Evolutionary conservation across 92 coral and sea anemone species (phyloP).

Genomic region (Plumapathes pennacea): DNA sequence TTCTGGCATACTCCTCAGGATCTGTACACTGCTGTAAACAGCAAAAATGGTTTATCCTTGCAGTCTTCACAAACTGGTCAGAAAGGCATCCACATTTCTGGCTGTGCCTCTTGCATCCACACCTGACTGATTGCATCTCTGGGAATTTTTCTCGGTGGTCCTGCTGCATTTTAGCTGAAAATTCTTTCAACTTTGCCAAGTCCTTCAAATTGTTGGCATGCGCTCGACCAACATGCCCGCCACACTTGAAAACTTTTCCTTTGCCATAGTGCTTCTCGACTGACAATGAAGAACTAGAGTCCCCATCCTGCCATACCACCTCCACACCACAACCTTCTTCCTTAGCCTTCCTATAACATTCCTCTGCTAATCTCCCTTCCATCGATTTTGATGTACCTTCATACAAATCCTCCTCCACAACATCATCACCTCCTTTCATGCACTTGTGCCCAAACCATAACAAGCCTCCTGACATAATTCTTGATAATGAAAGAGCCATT

Average conservation of each 20-base stretch:
- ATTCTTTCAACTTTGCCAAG: constrained; percentile 40
- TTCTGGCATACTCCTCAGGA: constrained; percentile 22
- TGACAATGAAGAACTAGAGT: constrained; percentile 21
- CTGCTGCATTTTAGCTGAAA: constrained; percentile 4
- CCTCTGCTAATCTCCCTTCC: constrained; percentile 36
- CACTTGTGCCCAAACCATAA: constrained; percentile 56
- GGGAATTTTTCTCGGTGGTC: constrained; percentile 37
- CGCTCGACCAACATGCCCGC: constrained; percentile 49
- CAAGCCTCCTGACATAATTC: constrained; percentile 43
- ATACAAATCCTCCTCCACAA: constrained; percentile 32
- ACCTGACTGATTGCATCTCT: constrained; percentile 16
- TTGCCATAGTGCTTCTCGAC: constrained; percentile 13
- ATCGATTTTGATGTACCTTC: constrained; percentile 36
- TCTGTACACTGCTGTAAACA: constrained; percentile 39
- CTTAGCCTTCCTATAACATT: constrained; percentile 32
- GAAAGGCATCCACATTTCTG: constrained; percentile 55
- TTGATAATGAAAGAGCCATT: constrained; percentile 22
- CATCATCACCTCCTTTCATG: constrained; percentile 31
- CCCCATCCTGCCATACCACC: constrained; percentile 60
- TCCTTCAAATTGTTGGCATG: constrained; percentile 43
- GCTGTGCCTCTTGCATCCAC: constrained; percentile 44
- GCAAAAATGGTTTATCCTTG: constrained; percentile 56
- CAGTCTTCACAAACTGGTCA: constrained; percentile 29
- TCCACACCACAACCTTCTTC: constrained; percentile 22
- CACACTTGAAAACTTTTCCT: constrained; percentile 36